Evolutionary conservation across 1,140 invertebrate genomes (phyloP).

Genomic region (Trachymyrmex septentrionalis): DNA sequence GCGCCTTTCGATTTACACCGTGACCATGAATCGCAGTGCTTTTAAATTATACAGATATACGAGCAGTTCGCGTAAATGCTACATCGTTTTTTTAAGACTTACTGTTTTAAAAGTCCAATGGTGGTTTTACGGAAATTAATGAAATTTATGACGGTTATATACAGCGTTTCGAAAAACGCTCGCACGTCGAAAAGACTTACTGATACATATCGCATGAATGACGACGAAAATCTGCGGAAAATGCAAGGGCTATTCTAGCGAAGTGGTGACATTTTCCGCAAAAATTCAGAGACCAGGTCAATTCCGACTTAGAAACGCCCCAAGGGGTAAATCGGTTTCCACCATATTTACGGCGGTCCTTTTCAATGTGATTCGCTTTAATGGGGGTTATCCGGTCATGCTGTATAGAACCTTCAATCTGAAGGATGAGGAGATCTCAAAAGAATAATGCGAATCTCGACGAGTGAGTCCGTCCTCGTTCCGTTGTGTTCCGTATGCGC

Average conservation of each 20-base stretch:
- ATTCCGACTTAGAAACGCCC: slow-evolving; percentile 60
- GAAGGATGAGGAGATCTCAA: slow-evolving; percentile 29
- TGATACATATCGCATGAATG: background rate
- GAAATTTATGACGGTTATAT: background rate
- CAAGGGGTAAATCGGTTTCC: slow-evolving; percentile 65
- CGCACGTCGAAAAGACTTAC: background rate
- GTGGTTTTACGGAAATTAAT: background rate
- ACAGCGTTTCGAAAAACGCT: background rate
- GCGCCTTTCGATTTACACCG: slow-evolving; percentile 25
- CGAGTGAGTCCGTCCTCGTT: slow-evolving; percentile 43
- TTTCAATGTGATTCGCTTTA: slow-evolving; percentile 74
- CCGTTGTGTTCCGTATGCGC: slow-evolving; percentile 41
- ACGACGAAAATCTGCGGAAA: background rate
- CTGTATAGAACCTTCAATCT: slow-evolving; percentile 48
- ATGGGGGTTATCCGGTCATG: slow-evolving; percentile 67
- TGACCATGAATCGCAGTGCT: slow-evolving; percentile 1
- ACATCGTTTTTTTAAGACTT: slow-evolving; percentile 17
- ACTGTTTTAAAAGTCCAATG: too few relatives aligned
- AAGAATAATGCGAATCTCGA: slow-evolving; percentile 66
- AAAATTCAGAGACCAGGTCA: slow-evolving; percentile 54
- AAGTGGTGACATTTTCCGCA: slow-evolving; percentile 35
- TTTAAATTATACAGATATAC: slow-evolving; percentile 26
- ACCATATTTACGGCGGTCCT: slow-evolving; percentile 65
- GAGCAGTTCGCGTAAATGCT: background rate
- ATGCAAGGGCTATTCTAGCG: background rate